Percentiles rank a stretch among this genome's conserved stretches.
phyloP scores from a whole-genome alignment of 2,797 vertebrate genomes.

The Alfaro cultratus region DNA sequence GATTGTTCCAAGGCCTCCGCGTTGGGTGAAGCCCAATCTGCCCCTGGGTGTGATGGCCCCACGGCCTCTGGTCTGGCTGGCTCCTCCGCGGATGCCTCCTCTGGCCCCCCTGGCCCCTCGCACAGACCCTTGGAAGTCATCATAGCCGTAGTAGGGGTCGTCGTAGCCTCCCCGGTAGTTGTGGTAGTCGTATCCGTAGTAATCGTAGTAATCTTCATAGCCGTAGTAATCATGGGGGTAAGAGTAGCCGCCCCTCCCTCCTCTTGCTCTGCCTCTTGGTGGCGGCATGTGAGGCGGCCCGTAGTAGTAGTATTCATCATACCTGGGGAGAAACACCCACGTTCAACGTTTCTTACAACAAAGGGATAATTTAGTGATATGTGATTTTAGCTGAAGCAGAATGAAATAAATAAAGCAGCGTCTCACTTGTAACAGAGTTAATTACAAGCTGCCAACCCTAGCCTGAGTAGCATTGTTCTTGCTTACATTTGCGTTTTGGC shows the following conservation, averaged over 20 bases:
- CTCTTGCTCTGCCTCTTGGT: constrained; percentile 94
- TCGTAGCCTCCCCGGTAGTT: constrained; percentile 99
- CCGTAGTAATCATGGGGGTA: constrained; percentile 97
- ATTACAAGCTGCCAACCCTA: not conserved
- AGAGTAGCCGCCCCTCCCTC: constrained; percentile 92
- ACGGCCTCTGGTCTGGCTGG: constrained; percentile 86
- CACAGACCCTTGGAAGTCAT: constrained; percentile 95
- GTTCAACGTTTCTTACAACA: constrained; percentile 10
- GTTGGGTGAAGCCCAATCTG: constrained; percentile 88
- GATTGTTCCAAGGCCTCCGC: constrained; percentile 93
- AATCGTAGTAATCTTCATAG: constrained; percentile 99
- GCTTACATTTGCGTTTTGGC: constrained; percentile 98
- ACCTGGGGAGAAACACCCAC: constrained; percentile 79
- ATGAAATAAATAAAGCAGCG: not conserved
- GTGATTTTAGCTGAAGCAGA: not conserved
- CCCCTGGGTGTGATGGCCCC: constrained; percentile 87
- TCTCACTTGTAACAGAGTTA: not conserved
- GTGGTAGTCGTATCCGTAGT: constrained; percentile 99
- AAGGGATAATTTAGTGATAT: not conserved
- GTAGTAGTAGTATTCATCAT: constrained; percentile 99
- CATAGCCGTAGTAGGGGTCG: constrained; percentile 98
- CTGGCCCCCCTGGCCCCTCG: constrained; percentile 91
- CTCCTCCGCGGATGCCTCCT: constrained; percentile 83
- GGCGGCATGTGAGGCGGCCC: constrained; percentile 97
- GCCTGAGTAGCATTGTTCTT: not conserved